Percentiles rank a stretch among this genome's conserved stretches.
Conservation (phyloP, 2,888 invertebrate genomes). For the Epiperipatus broadwayi region DNA sequence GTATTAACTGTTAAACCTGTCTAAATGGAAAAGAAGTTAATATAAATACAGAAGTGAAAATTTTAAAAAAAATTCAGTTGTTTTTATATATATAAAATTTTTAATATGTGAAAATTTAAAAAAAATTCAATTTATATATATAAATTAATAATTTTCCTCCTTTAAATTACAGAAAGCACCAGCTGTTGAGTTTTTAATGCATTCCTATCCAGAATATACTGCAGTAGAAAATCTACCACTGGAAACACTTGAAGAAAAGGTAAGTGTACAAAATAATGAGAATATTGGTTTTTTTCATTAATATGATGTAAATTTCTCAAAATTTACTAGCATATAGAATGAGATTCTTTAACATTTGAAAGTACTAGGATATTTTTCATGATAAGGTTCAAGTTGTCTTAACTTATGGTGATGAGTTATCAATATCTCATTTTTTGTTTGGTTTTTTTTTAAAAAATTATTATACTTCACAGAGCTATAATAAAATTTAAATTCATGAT, state of each 20-base stretch:
- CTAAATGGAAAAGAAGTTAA: too few relatives aligned
- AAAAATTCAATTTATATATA: too few relatives aligned
- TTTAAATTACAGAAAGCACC: constrained; percentile 35
- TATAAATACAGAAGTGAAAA: too few relatives aligned
- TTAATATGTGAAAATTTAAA: too few relatives aligned
- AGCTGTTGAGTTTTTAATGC: constrained; percentile 48
- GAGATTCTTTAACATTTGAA: too few relatives aligned
- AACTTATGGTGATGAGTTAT: background rate
- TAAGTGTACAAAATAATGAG: too few relatives aligned
- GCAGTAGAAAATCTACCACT: constrained; percentile 50
- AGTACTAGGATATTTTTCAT: background rate
- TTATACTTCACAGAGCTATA: too few relatives aligned
- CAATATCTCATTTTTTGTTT: constrained; percentile 10
- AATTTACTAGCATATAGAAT: too few relatives aligned
- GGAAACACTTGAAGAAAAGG: constrained; percentile 41
- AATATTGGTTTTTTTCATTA: background rate
- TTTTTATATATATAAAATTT: too few relatives aligned
- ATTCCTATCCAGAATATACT: constrained; percentile 54
- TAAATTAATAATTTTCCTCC: constrained; percentile 10
- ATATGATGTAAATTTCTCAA: constrained; percentile 8
- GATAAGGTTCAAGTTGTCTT: background rate
- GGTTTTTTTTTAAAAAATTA: constrained; percentile 10
- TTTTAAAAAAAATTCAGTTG: too few relatives aligned
- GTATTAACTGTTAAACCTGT: too few relatives aligned
- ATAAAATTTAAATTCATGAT: too few relatives aligned